Evolutionary conservation across 2,113 vertebrate genomes (phyloP).

Genomic region (Lates calcarifer): DNA sequence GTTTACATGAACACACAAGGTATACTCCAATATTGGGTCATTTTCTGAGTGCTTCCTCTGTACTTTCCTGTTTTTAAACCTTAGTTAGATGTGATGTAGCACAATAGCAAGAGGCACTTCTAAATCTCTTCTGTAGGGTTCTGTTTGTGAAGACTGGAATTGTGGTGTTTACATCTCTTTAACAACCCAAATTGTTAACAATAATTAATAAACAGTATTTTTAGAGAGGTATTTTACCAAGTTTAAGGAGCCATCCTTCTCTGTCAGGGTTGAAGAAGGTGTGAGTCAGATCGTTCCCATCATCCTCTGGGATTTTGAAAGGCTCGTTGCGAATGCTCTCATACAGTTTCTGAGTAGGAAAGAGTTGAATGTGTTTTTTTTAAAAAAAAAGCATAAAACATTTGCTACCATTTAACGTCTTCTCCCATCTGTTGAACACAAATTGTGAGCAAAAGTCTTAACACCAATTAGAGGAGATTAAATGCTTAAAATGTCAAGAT

Average conservation of each 20-base stretch:
- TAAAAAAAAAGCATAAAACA: background rate
- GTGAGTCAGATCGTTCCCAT: conserved; percentile 94
- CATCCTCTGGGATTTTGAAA: conserved; percentile 96
- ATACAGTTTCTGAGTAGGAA: conserved; percentile 86
- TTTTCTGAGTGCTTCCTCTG: conserved; percentile 41
- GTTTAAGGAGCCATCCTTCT: conserved; percentile 97
- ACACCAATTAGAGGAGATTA: background rate
- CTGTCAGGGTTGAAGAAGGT: conserved; percentile 97
- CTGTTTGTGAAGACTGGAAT: background rate
- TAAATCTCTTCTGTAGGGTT: background rate
- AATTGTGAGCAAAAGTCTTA: background rate
- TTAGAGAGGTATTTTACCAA: conserved; percentile 83
- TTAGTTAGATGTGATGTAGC: background rate
- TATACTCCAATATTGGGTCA: conserved; percentile 23
- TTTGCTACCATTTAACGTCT: background rate
- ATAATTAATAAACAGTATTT: background rate
- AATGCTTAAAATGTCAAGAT: background rate
- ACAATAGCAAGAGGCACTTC: background rate
- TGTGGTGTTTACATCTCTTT: background rate
- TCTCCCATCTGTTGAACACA: background rate
- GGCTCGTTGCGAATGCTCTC: conserved; percentile 95
- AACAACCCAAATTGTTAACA: background rate
- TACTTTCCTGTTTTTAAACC: conserved; percentile 18
- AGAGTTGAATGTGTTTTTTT: background rate
- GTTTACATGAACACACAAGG: background rate